A percentile compares a stretch with the other conserved stretches of the same genome.
Evolutionary conservation across 2,113 vertebrate species (phyloP).

Genomic region (Hucho hucho): DNA sequence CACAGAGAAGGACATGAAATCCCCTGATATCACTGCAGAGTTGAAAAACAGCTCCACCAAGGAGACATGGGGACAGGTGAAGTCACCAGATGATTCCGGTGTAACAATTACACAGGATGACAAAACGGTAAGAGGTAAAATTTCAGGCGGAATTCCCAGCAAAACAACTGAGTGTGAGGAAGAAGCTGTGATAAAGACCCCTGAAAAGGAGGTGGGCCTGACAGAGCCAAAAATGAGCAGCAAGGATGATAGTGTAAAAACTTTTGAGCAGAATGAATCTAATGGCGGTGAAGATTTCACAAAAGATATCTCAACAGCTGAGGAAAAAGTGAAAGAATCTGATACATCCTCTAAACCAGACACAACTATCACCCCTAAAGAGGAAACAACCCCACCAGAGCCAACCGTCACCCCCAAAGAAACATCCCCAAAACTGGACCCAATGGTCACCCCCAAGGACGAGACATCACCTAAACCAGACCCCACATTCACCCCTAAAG

Average conservation of each 20-base stretch:
- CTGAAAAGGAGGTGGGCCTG: conserved; percentile 3
- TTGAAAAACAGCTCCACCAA: background rate
- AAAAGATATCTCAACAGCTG: background rate
- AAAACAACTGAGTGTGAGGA: background rate
- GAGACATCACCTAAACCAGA: too few species aligned
- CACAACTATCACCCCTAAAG: conserved; percentile 14
- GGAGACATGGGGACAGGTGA: background rate
- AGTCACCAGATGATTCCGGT: background rate
- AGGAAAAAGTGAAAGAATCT: background rate
- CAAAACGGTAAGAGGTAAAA: too few species aligned
- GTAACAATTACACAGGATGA: background rate
- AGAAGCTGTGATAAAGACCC: too few species aligned
- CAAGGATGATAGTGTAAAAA: conserved; percentile 23
- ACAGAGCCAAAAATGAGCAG: conserved; percentile 8
- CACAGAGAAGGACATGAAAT: conserved; percentile 21
- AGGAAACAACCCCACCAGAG: background rate
- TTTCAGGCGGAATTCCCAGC: background rate
- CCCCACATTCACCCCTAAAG: too few species aligned
- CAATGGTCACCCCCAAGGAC: too few species aligned
- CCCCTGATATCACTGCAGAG: background rate
- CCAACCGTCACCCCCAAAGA: too few species aligned
- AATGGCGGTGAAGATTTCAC: background rate
- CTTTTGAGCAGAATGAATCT: too few species aligned
- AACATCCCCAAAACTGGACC: too few species aligned
- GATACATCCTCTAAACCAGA: conserved; percentile 12